Evolutionary conservation across 2,113 vertebrate genomes (phyloP).

Genomic region (Bombycilla garrulus): DNA sequence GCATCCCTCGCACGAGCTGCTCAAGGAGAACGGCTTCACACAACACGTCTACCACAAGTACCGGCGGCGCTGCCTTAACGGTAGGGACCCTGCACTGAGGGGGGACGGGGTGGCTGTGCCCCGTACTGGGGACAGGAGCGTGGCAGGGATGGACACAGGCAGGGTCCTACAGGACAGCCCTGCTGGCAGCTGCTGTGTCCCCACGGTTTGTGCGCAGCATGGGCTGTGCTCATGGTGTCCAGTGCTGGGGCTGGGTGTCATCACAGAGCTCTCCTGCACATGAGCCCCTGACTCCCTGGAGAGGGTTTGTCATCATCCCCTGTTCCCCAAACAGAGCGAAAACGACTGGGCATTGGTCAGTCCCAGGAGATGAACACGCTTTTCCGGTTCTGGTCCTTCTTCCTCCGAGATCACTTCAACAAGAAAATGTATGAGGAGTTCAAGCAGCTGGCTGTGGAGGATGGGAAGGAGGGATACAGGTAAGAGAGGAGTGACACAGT

Average conservation of each 20-base stretch:
- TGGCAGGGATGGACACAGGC: fast-evolving
- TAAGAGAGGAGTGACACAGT: slow-evolving; percentile 28
- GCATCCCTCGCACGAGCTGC: slow-evolving; percentile 96
- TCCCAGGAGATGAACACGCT: slow-evolving; percentile 99
- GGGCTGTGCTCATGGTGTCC: not conserved
- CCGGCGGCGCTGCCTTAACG: slow-evolving; percentile 96
- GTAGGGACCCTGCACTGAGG: slow-evolving; percentile 38
- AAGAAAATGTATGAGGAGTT: slow-evolving; percentile 99
- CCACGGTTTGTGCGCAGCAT: fast-evolving
- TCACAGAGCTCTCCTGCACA: not conserved
- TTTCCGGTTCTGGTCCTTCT: slow-evolving; percentile 99
- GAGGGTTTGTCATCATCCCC: not conserved
- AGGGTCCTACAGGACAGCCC: not conserved
- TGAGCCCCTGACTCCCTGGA: not conserved
- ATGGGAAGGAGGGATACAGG: slow-evolving; percentile 97
- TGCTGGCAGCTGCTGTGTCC: not conserved
- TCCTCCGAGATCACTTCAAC: slow-evolving; percentile 98
- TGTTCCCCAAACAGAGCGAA: slow-evolving; percentile 80
- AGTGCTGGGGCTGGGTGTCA: not conserved
- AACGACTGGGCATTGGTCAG: slow-evolving; percentile 95
- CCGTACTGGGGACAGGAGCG: fast-evolving
- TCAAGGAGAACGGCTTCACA: slow-evolving; percentile 99
- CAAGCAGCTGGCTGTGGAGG: slow-evolving; percentile 92
- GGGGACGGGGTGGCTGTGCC: not conserved
- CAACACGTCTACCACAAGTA: slow-evolving; percentile 99